Percentiles rank a stretch among this genome's conserved stretches.
These are phyloP conservation scores for Emesis russula DNA, from an alignment of 2,888 invertebrate genomes.

Conservation along the genomic window DNA sequence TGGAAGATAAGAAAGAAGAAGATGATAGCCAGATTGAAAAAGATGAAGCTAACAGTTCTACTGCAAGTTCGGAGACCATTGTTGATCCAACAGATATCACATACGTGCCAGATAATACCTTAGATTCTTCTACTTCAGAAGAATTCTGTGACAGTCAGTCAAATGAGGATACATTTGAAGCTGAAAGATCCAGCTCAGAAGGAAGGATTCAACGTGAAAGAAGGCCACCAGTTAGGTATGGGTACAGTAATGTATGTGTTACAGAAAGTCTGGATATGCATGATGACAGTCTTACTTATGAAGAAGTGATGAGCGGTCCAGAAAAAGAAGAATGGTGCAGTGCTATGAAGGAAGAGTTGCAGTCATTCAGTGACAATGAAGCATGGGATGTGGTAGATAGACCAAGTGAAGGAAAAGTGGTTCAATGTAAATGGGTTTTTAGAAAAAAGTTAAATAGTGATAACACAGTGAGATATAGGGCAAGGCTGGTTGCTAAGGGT, in stretches of 20 bases:
- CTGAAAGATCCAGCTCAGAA: conserved; percentile 14
- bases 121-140: conserved; percentile 46
- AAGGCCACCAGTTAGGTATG: conserved; percentile 49
- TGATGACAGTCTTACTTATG: conserved; percentile 46
- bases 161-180: conserved; percentile 28
- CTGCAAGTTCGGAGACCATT: background rate
- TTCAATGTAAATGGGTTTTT: conserved; percentile 49
- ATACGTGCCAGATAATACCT: conserved; percentile 26
- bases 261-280: conserved; percentile 13
- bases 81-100: conserved; percentile 1
- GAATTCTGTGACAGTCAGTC: conserved; percentile 48
- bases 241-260: conserved; percentile 44
- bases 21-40: conserved; percentile 41
- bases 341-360: conserved; percentile 52
- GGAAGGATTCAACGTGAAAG: conserved; percentile 24
- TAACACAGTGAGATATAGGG: conserved; percentile 63
- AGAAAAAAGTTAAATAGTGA: conserved; percentile 66
- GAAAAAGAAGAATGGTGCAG: conserved; percentile 46
- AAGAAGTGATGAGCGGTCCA: conserved; percentile 51
- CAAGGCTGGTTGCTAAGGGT: conserved; percentile 21
- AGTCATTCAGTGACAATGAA: conserved; percentile 55
- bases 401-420: conserved; percentile 38
- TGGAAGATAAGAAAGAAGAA: conserved; percentile 31
- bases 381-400: conserved; percentile 56
- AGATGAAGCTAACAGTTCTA: background rate